Percentiles rank a stretch among this genome's conserved stretches.
phyloP scores from a whole-genome alignment of 2,113 vertebrate species.

The Gnathonemus longibarbis region DNA sequence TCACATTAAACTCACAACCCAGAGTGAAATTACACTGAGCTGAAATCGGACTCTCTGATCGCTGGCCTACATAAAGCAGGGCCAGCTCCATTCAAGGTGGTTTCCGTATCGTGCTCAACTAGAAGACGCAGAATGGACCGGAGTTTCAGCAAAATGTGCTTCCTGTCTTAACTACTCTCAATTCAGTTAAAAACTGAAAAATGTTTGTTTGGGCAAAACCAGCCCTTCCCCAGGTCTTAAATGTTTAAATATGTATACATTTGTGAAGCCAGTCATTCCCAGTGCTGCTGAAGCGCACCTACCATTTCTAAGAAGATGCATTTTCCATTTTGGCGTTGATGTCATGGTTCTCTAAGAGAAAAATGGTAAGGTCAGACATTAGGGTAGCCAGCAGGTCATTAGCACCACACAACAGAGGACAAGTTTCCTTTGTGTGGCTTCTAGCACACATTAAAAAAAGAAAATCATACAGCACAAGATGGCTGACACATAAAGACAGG shows the following conservation, averaged over 20 bases:
- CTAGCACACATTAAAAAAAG: neutral
- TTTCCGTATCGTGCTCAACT: neutral
- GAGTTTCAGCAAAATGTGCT: neutral
- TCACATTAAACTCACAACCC: neutral
- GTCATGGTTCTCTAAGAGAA: neutral
- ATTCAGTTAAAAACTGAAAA: neutral
- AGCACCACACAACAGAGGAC: neutral
- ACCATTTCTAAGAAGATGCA: neutral
- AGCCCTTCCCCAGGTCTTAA: neutral
- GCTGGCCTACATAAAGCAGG: neutral
- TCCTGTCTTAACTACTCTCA: neutral
- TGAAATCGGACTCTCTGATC: neutral
- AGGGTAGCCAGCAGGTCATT: neutral
- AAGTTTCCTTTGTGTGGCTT: neutral
- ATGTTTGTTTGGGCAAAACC: neutral
- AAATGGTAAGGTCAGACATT: neutral
- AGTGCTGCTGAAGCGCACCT: neutral
- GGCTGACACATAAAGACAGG: neutral
- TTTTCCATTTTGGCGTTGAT: neutral
- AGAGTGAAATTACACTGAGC: neutral
- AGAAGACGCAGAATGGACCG: neutral
- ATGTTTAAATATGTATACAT: neutral
- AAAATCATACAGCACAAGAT: neutral
- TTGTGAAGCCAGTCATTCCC: neutral
- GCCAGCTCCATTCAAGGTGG: neutral